These are phyloP conservation scores for Muraenolepis orangiensis DNA, from an alignment of 2,797 vertebrate genomes.

Conservation along the genomic window DNA sequence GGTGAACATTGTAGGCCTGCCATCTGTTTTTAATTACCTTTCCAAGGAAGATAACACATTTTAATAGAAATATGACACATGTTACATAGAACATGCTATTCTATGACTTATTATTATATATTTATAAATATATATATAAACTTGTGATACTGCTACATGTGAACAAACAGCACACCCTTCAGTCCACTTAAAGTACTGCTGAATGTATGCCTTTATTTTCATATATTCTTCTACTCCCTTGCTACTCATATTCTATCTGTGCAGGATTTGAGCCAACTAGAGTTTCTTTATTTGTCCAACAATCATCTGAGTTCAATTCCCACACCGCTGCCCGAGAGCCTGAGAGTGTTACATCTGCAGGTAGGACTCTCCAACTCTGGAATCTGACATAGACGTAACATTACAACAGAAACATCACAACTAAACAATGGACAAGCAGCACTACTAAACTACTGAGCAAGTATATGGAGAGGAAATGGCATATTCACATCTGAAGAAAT, in stretches of 20 bases:
- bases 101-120: no score
- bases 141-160: background rate
- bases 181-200: constrained; percentile 11
- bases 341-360: constrained; percentile 81
- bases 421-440: background rate
- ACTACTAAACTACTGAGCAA: background rate
- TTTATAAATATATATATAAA: no score
- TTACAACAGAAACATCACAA: background rate
- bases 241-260: background rate
- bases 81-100: no score
- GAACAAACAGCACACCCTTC: constrained; percentile 4
- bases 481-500: no score
- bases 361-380: constrained; percentile 43
- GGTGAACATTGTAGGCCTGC: no score
- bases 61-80: no score
- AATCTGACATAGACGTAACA: background rate
- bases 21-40: no score
- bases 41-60: no score
- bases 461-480: background rate
- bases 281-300: constrained; percentile 79
- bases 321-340: constrained; percentile 67
- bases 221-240: background rate
- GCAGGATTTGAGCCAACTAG: constrained; percentile 77
- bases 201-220: background rate
- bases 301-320: constrained; percentile 79